Evolutionary conservation across 2,797 vertebrate species (phyloP).

Genomic region (Decapterus maruadsi): DNA sequence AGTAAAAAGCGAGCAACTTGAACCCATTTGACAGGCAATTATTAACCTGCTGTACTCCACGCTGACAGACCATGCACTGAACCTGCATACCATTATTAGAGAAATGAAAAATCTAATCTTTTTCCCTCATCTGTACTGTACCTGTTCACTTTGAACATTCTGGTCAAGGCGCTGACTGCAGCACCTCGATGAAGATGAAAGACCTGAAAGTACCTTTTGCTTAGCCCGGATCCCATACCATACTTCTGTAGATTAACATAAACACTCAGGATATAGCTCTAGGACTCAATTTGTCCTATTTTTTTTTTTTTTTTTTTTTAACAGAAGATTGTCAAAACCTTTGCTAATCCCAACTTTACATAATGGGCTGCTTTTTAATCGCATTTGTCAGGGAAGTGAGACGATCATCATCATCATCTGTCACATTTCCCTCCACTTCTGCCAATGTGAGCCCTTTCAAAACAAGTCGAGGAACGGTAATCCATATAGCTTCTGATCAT

Average conservation of each 20-base stretch:
- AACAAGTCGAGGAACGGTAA: conserved; percentile 60
- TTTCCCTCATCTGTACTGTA: conserved; percentile 24
- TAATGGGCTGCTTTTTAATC: conserved; percentile 72
- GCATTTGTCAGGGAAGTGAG: conserved; percentile 75
- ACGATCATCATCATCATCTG: conserved; percentile 60
- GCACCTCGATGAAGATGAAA: conserved; percentile 53
- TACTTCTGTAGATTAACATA: conserved; percentile 57
- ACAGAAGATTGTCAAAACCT: conserved; percentile 62
- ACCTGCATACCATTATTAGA: conserved; percentile 23
- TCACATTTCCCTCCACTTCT: conserved; percentile 55
- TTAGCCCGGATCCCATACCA: conserved; percentile 52
- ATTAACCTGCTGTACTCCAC: conserved; percentile 56
- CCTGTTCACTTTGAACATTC: conserved; percentile 25
- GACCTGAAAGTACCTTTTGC: conserved; percentile 17
- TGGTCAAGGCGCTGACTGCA: conserved; percentile 43
- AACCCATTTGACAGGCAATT: conserved; percentile 59
- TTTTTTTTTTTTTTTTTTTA: conserved; percentile 18
- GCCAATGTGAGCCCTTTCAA: conserved; percentile 71
- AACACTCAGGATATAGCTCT: conserved; percentile 52
- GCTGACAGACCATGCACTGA: conserved; percentile 47
- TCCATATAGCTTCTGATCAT: conserved; percentile 63
- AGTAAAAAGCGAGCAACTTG: conserved; percentile 29
- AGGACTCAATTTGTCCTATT: conserved; percentile 65
- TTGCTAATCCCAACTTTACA: conserved; percentile 69
- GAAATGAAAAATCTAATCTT: conserved; percentile 43